Evolutionary conservation across 2,113 vertebrate genomes (phyloP).

Genomic region (Damaliscus lunatus): DNA sequence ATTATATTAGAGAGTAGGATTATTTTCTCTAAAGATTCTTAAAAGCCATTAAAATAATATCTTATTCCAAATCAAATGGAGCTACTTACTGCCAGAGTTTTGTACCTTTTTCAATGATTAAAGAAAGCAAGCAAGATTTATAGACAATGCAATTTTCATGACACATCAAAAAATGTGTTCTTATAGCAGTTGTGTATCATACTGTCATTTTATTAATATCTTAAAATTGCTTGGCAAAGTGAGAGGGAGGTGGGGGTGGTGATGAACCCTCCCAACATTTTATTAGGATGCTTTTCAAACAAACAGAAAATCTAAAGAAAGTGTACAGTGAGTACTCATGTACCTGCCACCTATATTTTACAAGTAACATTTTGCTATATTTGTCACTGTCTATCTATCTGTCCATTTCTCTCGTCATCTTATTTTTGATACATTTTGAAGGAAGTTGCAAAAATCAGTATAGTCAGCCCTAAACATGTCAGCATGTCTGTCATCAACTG

Average conservation of each 20-base stretch:
- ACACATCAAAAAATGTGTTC: conserved; percentile 24
- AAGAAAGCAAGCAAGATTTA: conserved; percentile 44
- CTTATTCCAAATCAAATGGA: conserved; percentile 5
- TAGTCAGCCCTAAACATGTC: background rate
- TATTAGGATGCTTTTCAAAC: conserved; percentile 22
- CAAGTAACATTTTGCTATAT: background rate
- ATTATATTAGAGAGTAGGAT: background rate
- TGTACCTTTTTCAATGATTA: conserved; percentile 54
- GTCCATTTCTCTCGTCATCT: background rate
- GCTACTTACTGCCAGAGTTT: background rate
- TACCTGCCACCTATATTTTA: background rate
- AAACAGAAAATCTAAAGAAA: background rate
- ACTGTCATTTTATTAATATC: conserved; percentile 36
- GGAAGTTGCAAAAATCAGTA: background rate
- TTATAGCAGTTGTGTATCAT: background rate
- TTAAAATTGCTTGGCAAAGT: conserved; percentile 25
- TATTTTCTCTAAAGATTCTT: conserved; percentile 11
- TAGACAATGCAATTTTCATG: conserved; percentile 44
- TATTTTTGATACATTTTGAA: conserved; percentile 7
- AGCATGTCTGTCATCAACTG: background rate
- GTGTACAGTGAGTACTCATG: background rate
- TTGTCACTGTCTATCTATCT: background rate
- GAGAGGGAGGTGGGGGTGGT: background rate
- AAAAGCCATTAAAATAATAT: conserved; percentile 16
- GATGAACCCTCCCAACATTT: background rate